Conservation (phyloP, 2,888 invertebrate genomes). For the Heliconius sara region DNA sequence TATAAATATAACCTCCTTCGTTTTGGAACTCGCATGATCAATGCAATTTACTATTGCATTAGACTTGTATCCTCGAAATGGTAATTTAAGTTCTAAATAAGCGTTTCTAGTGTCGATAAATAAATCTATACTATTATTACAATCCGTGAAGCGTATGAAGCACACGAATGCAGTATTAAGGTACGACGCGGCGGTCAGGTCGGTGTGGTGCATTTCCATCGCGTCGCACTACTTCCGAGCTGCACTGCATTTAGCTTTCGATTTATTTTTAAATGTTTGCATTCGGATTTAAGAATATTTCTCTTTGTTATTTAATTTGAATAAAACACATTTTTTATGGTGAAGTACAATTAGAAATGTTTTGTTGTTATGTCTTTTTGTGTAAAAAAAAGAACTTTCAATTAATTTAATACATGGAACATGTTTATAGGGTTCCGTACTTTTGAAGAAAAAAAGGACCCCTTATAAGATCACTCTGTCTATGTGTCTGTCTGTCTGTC, state of each 20-base stretch:
- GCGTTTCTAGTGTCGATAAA: background rate
- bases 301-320: background rate
- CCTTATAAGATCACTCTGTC: too few species aligned
- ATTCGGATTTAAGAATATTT: background rate
- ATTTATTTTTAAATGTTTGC: slow-evolving; percentile 9
- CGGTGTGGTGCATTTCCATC: slow-evolving; percentile 13
- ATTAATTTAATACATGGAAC: background rate
- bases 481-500: too few species aligned
- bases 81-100: background rate
- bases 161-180: slow-evolving; percentile 6
- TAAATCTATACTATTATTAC: background rate
- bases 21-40: background rate
- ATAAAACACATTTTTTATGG: background rate
- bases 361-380: background rate
- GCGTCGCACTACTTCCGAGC: slow-evolving; percentile 17
- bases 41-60: background rate
- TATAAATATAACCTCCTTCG: background rate
- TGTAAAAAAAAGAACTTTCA: background rate
- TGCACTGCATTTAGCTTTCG: slow-evolving; percentile 18
- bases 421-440: background rate
- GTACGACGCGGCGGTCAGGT: slow-evolving; percentile 14
- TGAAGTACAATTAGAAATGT: background rate
- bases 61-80: background rate
- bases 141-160: background rate
- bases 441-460: too few species aligned